These are phyloP conservation scores for Mya arenaria DNA, from an alignment of 1,140 invertebrate species.

Conservation along the genomic window DNA sequence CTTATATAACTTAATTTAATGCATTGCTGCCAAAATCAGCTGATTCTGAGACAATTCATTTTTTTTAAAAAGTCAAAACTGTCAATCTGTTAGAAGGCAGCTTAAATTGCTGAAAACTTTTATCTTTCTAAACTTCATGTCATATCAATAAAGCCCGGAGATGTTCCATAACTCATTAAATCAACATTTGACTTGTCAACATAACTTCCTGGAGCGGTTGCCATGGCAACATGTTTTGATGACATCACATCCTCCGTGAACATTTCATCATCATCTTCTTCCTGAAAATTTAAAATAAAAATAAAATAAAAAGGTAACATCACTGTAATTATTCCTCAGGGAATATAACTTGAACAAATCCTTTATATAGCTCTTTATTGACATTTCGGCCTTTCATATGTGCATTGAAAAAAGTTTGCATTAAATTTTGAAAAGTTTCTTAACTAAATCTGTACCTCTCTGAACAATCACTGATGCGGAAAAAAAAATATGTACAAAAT, in stretches of 20 bases:
- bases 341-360: neutral
- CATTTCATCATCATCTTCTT: constrained; percentile 71
- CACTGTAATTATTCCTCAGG: neutral
- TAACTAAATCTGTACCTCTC: neutral
- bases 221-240: constrained; percentile 33
- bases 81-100: no score
- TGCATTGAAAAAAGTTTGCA: neutral
- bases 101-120: no score
- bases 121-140: no score
- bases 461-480: neutral
- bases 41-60: no score
- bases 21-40: no score
- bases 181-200: no score
- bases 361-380: neutral
- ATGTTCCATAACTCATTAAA: no score
- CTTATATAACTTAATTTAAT: no score
- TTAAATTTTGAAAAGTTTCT: neutral
- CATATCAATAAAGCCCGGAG: no score
- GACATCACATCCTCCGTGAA: constrained; percentile 52
- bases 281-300: constrained; percentile 57
- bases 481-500: no score
- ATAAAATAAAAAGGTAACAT: constrained; percentile 7
- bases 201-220: constrained; percentile 22
- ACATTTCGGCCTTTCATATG: neutral
- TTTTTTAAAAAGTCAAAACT: no score